Conservation (phyloP, 1,140 invertebrate species). For the Drosophila serrata region DNA sequence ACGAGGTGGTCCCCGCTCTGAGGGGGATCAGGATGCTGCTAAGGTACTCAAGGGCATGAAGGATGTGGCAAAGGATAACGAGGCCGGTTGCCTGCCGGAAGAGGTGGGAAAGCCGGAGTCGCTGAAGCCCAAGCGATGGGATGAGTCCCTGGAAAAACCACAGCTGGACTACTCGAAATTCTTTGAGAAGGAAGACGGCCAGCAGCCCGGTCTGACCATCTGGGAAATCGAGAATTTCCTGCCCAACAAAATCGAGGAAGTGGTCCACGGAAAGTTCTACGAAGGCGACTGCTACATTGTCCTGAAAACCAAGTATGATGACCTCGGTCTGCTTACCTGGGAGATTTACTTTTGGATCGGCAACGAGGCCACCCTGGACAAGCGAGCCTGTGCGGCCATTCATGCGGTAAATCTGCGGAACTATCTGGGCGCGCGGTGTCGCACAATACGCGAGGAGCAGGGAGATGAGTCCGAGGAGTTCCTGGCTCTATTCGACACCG, state of each 20-base stretch:
- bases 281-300: constrained; percentile 99
- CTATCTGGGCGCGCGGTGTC: constrained; percentile 96
- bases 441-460: constrained; percentile 99
- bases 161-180: constrained; percentile 99
- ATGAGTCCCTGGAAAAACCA: constrained; percentile 97
- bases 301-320: constrained; percentile 95
- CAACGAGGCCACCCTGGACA: constrained; percentile 97
- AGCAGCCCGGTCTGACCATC: constrained; percentile 93
- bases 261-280: constrained; percentile 98
- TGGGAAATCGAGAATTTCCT: constrained; percentile 99
- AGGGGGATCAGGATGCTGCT: constrained; percentile 93
- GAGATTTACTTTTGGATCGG: constrained; percentile 99
- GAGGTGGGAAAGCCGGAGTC: constrained; percentile 55
- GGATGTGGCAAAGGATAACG: constrained; percentile 94
- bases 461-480: constrained; percentile 98
- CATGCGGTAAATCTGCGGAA: constrained; percentile 99
- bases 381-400: constrained; percentile 99
- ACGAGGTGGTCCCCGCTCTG: constrained; percentile 90
- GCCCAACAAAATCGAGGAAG: constrained; percentile 96
- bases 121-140: constrained; percentile 94
- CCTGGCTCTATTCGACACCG: constrained; percentile 95
- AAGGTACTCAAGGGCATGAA: constrained; percentile 99
- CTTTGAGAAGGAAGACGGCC: constrained; percentile 98
- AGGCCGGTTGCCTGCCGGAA: constrained; percentile 28
- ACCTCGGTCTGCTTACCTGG: constrained; percentile 95